Evolutionary conservation across 2,797 vertebrate species (phyloP).

Genomic region (Erithacus rubecula): DNA sequence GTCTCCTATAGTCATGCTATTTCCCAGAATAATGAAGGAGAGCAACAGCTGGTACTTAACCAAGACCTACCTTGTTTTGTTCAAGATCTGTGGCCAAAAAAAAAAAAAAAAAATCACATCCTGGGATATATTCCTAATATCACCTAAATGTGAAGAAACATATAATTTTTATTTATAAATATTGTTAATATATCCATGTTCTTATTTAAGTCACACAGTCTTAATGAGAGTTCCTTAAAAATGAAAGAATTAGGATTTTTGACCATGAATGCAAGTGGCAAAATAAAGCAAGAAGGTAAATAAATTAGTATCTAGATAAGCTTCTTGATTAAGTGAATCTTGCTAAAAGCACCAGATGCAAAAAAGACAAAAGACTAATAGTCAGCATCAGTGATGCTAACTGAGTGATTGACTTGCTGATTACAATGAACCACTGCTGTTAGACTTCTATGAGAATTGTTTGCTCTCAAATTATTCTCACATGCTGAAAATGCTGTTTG

Average conservation of each 20-base stretch:
- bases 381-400: conserved; percentile 26
- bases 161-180: neutral
- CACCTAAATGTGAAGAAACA: neutral
- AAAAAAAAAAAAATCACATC: neutral
- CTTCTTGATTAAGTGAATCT: conserved; percentile 58
- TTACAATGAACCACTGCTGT: conserved; percentile 41
- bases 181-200: neutral
- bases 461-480: conserved; percentile 45
- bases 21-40: neutral
- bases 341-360: conserved; percentile 40
- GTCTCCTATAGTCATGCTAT: neutral
- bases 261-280: conserved; percentile 15
- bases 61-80: neutral
- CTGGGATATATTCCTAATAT: neutral
- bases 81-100: neutral
- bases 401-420: conserved; percentile 49
- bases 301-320: conserved; percentile 50
- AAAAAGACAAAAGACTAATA: conserved; percentile 56
- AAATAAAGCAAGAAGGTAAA: conserved; percentile 38
- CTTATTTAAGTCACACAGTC: neutral
- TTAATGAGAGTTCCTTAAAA: conserved; percentile 6
- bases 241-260: conserved; percentile 24
- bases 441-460: conserved; percentile 18
- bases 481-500: neutral
- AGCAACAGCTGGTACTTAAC: neutral